Percentiles rank a stretch among this genome's conserved stretches.
phyloP scores from a whole-genome alignment of 2,888 invertebrate species.

The Apamea monoglypha region DNA sequence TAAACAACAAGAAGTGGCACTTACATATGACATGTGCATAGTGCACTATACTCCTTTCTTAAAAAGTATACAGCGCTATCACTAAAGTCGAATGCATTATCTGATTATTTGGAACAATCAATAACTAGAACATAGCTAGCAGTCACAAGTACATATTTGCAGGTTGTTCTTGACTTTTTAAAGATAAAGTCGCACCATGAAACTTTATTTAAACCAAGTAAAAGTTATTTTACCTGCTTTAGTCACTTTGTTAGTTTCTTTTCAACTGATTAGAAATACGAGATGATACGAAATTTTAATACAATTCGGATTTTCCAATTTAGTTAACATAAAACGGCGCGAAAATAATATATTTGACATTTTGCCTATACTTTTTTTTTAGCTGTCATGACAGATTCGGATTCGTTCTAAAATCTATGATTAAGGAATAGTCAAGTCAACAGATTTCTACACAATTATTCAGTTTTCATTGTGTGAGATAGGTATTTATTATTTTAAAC shows the following conservation, averaged over 20 bases:
- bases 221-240: constrained; percentile 12
- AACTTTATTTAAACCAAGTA: background rate
- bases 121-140: background rate
- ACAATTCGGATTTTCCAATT: background rate
- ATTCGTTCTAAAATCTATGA: constrained; percentile 7
- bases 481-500: background rate
- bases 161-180: background rate
- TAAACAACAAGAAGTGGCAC: constrained; percentile 8
- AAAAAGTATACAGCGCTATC: background rate
- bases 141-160: background rate
- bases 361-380: background rate
- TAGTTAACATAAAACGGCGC: constrained; percentile 25
- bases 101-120: background rate
- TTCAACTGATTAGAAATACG: background rate
- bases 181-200: background rate
- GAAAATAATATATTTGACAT: constrained; percentile 19
- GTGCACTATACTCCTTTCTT: background rate
- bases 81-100: background rate
- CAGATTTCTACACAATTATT: background rate
- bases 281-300: no score
- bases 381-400: constrained; percentile 7
- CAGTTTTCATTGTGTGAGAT: background rate
- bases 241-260: background rate
- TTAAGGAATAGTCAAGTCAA: background rate
- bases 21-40: background rate